These are phyloP conservation scores for Nasonia vitripennis DNA, from an alignment of 1,140 invertebrate genomes.

Conservation along the genomic window DNA sequence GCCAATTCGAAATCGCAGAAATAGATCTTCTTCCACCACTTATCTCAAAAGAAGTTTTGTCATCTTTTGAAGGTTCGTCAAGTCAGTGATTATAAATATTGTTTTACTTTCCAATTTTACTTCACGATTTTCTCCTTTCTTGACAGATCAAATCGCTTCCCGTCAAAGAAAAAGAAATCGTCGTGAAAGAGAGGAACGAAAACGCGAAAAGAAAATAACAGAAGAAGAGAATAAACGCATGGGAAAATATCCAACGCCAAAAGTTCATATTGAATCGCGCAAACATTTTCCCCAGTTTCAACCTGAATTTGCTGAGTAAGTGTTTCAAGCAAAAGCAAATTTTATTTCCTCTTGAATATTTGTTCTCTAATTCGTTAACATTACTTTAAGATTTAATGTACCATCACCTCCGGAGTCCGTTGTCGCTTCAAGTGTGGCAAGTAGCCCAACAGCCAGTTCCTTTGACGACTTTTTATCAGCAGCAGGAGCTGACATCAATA, in stretches of 20 bases:
- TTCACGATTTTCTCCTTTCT: neutral
- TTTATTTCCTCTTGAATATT: neutral
- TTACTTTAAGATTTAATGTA: slow-evolving; percentile 52
- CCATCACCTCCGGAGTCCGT: slow-evolving; percentile 61
- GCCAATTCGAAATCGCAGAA: slow-evolving; percentile 93
- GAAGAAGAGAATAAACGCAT: slow-evolving; percentile 83
- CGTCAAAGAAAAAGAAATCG: slow-evolving; percentile 79
- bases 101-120: slow-evolving; percentile 37
- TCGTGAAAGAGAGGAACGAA: slow-evolving; percentile 81
- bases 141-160: slow-evolving; percentile 79
- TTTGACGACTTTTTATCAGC: slow-evolving; percentile 58
- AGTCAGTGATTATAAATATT: neutral
- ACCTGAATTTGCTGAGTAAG: slow-evolving; percentile 66
- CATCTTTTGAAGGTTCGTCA: slow-evolving; percentile 79
- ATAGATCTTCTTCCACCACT: slow-evolving; percentile 85
- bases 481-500: slow-evolving; percentile 60
- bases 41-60: slow-evolving; percentile 81
- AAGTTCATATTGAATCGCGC: slow-evolving; percentile 78
- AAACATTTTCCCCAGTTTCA: slow-evolving; percentile 82
- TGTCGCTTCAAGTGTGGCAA: slow-evolving; percentile 61
- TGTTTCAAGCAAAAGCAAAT: slow-evolving; percentile 31
- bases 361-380: neutral
- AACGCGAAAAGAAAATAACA: slow-evolving; percentile 82
- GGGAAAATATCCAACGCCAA: slow-evolving; percentile 78
- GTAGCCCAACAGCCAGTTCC: slow-evolving; percentile 61